Evolutionary conservation across 2,113 vertebrate species (phyloP).

Genomic region (Nothoprocta perdicaria): DNA sequence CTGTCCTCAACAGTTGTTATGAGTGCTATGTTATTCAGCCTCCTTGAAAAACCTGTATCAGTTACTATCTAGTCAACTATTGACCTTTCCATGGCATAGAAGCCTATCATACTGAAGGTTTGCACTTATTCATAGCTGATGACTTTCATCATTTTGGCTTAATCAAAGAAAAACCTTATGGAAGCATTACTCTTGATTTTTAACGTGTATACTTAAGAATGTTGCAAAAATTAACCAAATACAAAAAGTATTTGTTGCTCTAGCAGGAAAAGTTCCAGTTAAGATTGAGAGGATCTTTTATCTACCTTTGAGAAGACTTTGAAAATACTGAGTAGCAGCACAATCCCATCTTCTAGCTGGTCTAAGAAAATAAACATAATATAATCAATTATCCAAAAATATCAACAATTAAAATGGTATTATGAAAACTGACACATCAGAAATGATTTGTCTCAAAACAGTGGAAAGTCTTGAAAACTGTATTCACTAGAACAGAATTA

Average conservation of each 20-base stretch:
- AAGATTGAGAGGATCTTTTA: rapidly evolving
- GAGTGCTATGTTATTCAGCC: neutral
- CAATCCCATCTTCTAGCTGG: conserved; percentile 85
- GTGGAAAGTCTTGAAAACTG: neutral
- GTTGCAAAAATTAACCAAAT: neutral
- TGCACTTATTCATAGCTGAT: neutral
- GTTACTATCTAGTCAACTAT: neutral
- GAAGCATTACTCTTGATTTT: neutral
- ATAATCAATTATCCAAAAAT: neutral
- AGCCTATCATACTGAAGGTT: neutral
- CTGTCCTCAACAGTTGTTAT: rapidly evolving
- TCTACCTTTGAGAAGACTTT: conserved; percentile 85
- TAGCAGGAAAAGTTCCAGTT: neutral
- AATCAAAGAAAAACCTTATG: rapidly evolving
- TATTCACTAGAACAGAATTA: neutral
- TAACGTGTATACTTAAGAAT: neutral
- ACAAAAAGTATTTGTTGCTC: neutral
- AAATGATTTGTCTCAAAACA: neutral
- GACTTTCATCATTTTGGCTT: neutral
- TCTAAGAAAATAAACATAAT: conserved; percentile 72
- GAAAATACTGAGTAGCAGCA: conserved; percentile 86
- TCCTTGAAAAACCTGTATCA: neutral
- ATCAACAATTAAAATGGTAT: neutral
- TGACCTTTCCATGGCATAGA: neutral
- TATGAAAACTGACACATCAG: neutral